phyloP scores from a whole-genome alignment of 2,113 vertebrate species.

The Leucoraja erinaceus region DNA sequence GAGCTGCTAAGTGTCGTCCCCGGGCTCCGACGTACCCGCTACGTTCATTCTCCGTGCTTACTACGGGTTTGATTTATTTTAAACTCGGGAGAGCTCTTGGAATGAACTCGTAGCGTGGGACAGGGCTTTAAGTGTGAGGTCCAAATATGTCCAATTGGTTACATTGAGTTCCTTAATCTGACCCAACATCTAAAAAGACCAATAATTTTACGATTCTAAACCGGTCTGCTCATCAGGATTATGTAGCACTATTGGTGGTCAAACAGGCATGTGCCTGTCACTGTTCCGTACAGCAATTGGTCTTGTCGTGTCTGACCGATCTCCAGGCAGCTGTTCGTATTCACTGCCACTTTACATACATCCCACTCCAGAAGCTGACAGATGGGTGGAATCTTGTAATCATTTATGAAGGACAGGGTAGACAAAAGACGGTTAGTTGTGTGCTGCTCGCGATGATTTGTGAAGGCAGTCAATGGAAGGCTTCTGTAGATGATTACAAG shows the following conservation, averaged over 20 bases:
- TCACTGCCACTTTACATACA: slow-evolving; percentile 56
- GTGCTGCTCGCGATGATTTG: slow-evolving; percentile 60
- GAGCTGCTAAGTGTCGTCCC: too few species aligned
- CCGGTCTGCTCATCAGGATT: neutral
- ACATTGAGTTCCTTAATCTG: neutral
- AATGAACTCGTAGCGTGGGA: too few species aligned
- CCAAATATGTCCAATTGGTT: neutral
- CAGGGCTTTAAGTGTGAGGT: too few species aligned
- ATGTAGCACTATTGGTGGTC: neutral
- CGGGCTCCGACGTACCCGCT: too few species aligned
- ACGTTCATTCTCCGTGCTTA: too few species aligned
- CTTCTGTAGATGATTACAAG: slow-evolving; percentile 71
- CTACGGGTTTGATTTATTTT: too few species aligned
- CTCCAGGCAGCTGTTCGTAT: slow-evolving; percentile 47
- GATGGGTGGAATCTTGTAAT: slow-evolving; percentile 64
- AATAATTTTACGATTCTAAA: neutral
- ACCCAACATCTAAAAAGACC: neutral
- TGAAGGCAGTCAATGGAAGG: slow-evolving; percentile 64
- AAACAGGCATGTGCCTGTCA: neutral
- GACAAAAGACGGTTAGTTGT: slow-evolving; percentile 68
- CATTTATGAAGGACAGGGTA: slow-evolving; percentile 55
- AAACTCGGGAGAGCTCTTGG: too few species aligned
- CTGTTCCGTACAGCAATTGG: neutral
- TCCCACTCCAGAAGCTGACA: slow-evolving; percentile 64
- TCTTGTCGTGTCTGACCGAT: neutral